Conservation (phyloP, 2,888 invertebrate genomes). For the Himalopsyche anomala region DNA sequence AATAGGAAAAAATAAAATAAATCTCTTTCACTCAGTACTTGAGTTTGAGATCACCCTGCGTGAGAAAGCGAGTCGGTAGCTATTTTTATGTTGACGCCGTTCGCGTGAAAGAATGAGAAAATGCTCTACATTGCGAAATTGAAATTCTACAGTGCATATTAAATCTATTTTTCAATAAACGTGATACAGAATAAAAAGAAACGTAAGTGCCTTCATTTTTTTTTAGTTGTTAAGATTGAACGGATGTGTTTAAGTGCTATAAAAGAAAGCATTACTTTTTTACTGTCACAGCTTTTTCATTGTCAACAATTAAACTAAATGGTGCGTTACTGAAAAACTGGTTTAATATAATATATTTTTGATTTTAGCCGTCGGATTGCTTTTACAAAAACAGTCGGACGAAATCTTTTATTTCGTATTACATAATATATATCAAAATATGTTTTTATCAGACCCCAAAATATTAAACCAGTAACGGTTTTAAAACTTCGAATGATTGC, state of each 20-base stretch:
- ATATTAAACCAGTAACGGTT: no score
- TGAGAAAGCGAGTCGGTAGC: conserved; percentile 46
- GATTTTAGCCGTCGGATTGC: no score
- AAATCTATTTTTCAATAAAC: conserved; percentile 62
- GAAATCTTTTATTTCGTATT: no score
- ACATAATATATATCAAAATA: no score
- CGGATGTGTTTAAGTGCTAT: neutral
- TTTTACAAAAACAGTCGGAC: no score
- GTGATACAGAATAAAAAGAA: conserved; percentile 53
- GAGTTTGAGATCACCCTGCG: conserved; percentile 41
- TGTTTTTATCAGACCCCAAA: no score
- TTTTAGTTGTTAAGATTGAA: neutral
- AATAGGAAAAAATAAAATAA: conserved; percentile 24
- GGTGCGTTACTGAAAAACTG: no score
- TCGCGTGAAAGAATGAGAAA: conserved; percentile 29
- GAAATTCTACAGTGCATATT: conserved; percentile 61
- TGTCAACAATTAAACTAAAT: no score
- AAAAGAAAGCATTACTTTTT: conserved; percentile 17
- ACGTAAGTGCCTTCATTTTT: neutral
- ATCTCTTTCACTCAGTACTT: conserved; percentile 36
- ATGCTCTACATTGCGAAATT: conserved; percentile 56
- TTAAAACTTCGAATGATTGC: no score
- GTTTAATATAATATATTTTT: no score
- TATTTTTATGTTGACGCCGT: neutral
- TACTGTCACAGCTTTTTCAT: neutral